These are phyloP conservation scores for Acheta domesticus DNA, from an alignment of 2,888 invertebrate species.

Conservation along the genomic window DNA sequence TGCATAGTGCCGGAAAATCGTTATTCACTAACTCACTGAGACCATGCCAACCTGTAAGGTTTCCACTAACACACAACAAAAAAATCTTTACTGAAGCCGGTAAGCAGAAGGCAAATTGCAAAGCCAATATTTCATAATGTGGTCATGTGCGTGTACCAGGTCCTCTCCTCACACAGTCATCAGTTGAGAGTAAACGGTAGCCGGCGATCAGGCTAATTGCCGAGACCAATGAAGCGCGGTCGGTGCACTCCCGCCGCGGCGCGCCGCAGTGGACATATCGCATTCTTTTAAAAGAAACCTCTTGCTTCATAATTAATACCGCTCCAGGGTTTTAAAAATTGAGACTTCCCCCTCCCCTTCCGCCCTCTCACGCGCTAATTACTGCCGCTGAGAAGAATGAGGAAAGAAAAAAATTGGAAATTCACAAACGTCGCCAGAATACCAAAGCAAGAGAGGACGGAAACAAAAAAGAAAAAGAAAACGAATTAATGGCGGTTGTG, in stretches of 20 bases:
- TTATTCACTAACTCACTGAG: no score
- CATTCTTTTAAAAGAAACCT: slow-evolving; percentile 9
- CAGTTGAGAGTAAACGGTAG: no score
- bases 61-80: no score
- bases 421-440: slow-evolving; percentile 18
- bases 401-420: slow-evolving; percentile 18
- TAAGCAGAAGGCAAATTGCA: no score
- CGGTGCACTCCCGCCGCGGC: not conserved
- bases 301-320: not conserved
- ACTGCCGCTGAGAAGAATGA: not conserved
- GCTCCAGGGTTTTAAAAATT: not conserved
- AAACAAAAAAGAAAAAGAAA: not conserved
- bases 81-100: no score
- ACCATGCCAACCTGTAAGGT: no score
- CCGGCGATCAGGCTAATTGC: no score
- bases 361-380: not conserved
- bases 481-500: not conserved
- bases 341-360: not conserved
- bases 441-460: not conserved
- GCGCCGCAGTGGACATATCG: not conserved
- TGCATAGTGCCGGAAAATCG: no score
- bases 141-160: no score
- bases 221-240: no score
- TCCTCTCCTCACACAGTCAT: no score
- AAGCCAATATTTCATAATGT: no score